Evolutionary conservation across 2,888 invertebrate species (phyloP), one percentile per base, ranked within the genome.

Genomic region (Deladenus siricidicola): DNA sequence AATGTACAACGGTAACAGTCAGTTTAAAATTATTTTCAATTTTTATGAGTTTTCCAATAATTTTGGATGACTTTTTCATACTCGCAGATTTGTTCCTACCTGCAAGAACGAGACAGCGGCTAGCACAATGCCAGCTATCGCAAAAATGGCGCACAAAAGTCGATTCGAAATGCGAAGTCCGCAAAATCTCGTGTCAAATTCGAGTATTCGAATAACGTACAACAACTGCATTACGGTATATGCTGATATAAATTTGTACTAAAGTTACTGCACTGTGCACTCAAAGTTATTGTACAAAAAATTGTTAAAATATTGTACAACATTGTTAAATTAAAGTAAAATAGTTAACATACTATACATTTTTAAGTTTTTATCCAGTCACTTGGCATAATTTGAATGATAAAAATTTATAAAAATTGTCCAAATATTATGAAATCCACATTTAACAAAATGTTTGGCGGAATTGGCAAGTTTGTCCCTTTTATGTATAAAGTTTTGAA

Each of bases 61-160:
- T 64, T 23, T 26, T 8, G 50, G n/a, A 30, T 2, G n/a, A 28
- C 4, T 43, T 39, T 17, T 24, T 8, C 23, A 23, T 49, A 26
- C 8, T 19, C 10, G 21, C 19, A 47, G 19, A 14, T 47, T 47
- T 47, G 8, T 19, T 0, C 39, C 21, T 54, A 76, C 76, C 72
- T 76, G 76, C 19, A 72, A 49, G 49, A 76, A 68, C 6, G 74
- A 74, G 6, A 69, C 65, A 0, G 65, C 48, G 26, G 70, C 68
- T 19, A 77, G 65, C 4, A 65, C 51, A 10, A 75, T 58, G 54
- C 77, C 75, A n/a, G 72, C 50, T 23, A 69, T 49, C 2, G 69
- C 71, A 8, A 72, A 59, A 14, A 74, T 17, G 14, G 53, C 47
- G 44, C 68, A 69, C 24, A 69, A 57, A 17, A 59, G 19, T 3